Evolutionary conservation across 2,888 invertebrate species (phyloP), one percentile per base, ranked within the genome.

Genomic region (Zaprionus bogoriensis): DNA sequence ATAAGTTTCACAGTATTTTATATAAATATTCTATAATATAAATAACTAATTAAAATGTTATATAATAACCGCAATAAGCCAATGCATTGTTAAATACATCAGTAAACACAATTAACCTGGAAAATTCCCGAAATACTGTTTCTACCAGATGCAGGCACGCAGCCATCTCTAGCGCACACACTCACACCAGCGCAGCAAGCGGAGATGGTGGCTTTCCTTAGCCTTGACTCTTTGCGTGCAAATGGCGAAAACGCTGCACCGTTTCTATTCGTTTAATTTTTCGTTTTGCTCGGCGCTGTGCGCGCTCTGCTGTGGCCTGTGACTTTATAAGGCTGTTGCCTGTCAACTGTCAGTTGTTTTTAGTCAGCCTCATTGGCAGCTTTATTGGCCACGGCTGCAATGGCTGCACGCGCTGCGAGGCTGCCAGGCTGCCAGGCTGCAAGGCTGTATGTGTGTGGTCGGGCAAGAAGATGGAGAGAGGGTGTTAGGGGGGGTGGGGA

Each of bases 341-440:
- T 77, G 74, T 70, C 74, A 67, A 75, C 65, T 81, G 81, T 81
- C 81, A 84, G 76, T 76, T 84, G 81, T 67, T 78, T 74, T 76
- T 68, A 75, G 76, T 57, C 70, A 14, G 69, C 72, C 77, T 77
- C 81, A 80, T 83, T 83, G 80, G 84, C 80, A 80, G 83, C 81
- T 83, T 80, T 80, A 83, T 80, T 83, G 80, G 62, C 53, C 51
- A 50, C 39, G 51, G 47, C 22, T 20, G n/a, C 22, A 20, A 22
- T 41, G 41, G 41, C 20, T 41, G 41, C 20, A 20, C 20, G 41
- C 19, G 22, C 2, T 2, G 10, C 10, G 27, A 27, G 4, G 9
- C 9, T 27, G 4, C 2, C 9, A 2, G 10, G 9, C 27, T n/a
- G n/a, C n/a, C n/a, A n/a, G n/a, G 12, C 22, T 39, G n/a, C 4